These are phyloP conservation scores for Cataglyphis cursor DNA, from an alignment of 2,888 invertebrate species.

Conservation along the genomic window DNA sequence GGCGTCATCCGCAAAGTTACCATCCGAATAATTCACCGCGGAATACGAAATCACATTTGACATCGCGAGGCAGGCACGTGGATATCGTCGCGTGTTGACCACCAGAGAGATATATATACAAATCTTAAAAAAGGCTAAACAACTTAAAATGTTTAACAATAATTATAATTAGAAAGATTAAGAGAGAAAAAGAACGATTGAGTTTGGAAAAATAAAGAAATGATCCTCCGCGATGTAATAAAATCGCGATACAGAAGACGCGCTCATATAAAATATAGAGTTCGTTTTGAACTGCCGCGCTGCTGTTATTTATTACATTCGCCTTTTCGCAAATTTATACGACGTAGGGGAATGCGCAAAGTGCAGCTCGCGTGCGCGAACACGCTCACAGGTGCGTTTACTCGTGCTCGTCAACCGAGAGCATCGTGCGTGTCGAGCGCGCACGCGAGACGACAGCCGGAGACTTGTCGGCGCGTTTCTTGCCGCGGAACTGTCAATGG, in stretches of 20 bases:
- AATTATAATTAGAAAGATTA: not conserved
- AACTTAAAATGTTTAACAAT: not conserved
- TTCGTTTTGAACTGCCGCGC: not conserved
- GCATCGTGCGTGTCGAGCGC: slow-evolving; percentile 9
- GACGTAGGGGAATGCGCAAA: slow-evolving; percentile 18
- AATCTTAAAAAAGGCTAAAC: not conserved
- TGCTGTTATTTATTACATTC: not conserved
- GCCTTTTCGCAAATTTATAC: not conserved
- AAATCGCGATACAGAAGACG: not conserved
- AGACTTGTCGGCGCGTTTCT: not conserved
- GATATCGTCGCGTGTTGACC: no score
- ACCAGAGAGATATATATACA: no score
- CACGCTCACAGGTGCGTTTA: slow-evolving; percentile 5
- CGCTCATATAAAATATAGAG: not conserved
- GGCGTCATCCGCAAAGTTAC: not conserved
- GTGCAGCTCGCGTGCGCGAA: slow-evolving; percentile 24
- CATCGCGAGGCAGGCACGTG: no score
- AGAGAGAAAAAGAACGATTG: not conserved
- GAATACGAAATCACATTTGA: no score
- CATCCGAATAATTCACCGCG: no score
- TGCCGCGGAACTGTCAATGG: not conserved
- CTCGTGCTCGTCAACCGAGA: not conserved
- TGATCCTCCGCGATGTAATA: not conserved
- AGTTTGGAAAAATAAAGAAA: no score
- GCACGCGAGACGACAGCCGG: not conserved